Base-by-base conservation (phyloP, 2,113 vertebrate species). In the Diadophis punctatus region DNA sequence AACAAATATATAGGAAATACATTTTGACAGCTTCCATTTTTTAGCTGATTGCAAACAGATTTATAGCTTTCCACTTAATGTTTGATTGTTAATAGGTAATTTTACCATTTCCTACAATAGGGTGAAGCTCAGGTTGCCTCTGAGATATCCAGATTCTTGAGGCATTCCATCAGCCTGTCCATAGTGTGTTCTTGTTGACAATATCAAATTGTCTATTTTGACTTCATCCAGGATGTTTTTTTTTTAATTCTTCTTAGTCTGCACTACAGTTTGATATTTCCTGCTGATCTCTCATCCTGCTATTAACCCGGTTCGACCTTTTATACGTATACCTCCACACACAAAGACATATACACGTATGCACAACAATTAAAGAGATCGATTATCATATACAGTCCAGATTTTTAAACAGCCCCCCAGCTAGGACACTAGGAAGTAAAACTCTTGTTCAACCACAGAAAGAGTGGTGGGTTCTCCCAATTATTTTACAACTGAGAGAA, bases 11-110 rank as follows among this genome's bases (percentile, higher is more conserved):
- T 9, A 55, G n/a, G 52, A 94, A 93, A 8, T 85, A 7, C 2
- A 80, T 53, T 30, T 9, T 92, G 56, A 93, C 93, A 92, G 91
- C 46, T 89, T 39, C 92, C 1, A 34, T 90, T 89, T 8, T 10
- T 2, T 53, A 86, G 16, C 87, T 3, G 90, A 90, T 34, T 88
- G 18, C 9, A 88, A 8, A 92, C 91, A 34, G 0, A 91, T 27
- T 43, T 68, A 85, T 56, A 92, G 56, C 0, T 30, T 93, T 92
- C 22, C 89, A 53, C 2, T 53, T 60, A 25, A 27, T 10, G 46
- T 0, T 84, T 39, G 87, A 86, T 58, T 90, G 53, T 53, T 39
- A 52, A n/a, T 27, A 88, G 0, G 74, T 1, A 91, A 48, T 39
- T 9, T 85, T 84, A 89, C 1, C 11, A 56, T 22, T 88, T 80